These are phyloP conservation scores for Sebastes kiyomatsui DNA, from an alignment of 2,797 vertebrate species.

Conservation along the genomic window DNA sequence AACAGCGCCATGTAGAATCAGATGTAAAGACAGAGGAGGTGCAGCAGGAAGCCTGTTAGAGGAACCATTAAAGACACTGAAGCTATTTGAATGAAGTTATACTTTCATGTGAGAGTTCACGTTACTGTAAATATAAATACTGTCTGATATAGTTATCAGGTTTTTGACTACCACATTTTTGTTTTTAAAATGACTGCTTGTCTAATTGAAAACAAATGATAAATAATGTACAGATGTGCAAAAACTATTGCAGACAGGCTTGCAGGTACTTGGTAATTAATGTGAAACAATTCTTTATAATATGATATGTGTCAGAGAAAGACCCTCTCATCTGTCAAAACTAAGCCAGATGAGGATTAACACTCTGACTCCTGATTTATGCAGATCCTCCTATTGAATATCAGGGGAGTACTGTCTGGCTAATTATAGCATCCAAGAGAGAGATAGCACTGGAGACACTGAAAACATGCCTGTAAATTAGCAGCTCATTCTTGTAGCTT, in stretches of 20 bases:
- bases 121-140: background rate
- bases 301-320: conserved; percentile 58
- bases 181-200: conserved; percentile 11
- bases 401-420: conserved; percentile 58
- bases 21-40: conserved; percentile 36
- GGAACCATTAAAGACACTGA: background rate
- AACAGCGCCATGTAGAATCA: conserved; percentile 35
- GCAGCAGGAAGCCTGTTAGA: conserved; percentile 13
- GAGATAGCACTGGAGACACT: conserved; percentile 44
- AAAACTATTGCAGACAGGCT: conserved; percentile 5
- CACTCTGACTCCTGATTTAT: conserved; percentile 68
- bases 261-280: conserved; percentile 49
- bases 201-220: background rate
- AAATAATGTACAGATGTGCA: background rate
- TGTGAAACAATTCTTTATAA: conserved; percentile 42
- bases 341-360: conserved; percentile 74
- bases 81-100: background rate
- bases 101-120: conserved; percentile 21
- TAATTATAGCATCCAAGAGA: conserved; percentile 67
- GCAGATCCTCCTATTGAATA: conserved; percentile 74
- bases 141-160: background rate
- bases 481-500: conserved; percentile 17
- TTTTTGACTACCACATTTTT: background rate
- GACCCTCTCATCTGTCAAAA: conserved; percentile 58
- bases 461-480: conserved; percentile 36